Base-by-base conservation (phyloP, 35 echinoderm and acorn worm genomes). In the Ophioderma brevispina region DNA sequence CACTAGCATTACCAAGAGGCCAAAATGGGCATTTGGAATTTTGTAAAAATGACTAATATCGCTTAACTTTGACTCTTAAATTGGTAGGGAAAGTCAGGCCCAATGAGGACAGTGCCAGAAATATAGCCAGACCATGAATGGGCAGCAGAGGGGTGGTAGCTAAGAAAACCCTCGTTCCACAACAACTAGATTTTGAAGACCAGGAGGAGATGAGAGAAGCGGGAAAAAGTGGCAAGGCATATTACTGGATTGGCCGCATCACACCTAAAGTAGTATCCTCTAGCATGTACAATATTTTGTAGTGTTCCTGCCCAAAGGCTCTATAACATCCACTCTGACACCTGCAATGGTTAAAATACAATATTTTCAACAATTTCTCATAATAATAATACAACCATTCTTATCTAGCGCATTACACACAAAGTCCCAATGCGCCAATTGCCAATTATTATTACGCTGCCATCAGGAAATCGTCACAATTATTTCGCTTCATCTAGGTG, bases 211-310 rank as follows among this genome's bases (percentile, higher is more conserved):
- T 96, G 91, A 78, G 91, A 38, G 94, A 87, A 0, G 76, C 91
- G 25, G 86, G 90, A 37, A 64, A 40, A 40, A 59, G n/a, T 96
- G 32, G 94, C 90, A 31, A 87, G 94, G 37, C n/a, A 96, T 92
- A 59, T 79, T 96, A 40, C 83, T 96, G 91, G 94, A 96, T 40
- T 96, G 32, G 91, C 86, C n/a, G 91, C 81, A 55, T 80, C 87
- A 28, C 40, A 92, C 30, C 86, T 90, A 78, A 92, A 82, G 94
- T 96, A 92, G 30, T 70, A 70, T 25, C 4, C n/a, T 25, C 28
- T 6, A 25, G 5, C 59, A 70, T 25, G 59, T 25, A 25, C n/a
- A 13, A 25, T 70, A 15, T 70, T 25, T 15, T 1, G 15, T 6
- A 4, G 15, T 70, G 23, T 3, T 70, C 23, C 28, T 25, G 15